Evolutionary conservation across 1,140 invertebrate species (phyloP).

Genomic region (Cotesia vestalis): DNA sequence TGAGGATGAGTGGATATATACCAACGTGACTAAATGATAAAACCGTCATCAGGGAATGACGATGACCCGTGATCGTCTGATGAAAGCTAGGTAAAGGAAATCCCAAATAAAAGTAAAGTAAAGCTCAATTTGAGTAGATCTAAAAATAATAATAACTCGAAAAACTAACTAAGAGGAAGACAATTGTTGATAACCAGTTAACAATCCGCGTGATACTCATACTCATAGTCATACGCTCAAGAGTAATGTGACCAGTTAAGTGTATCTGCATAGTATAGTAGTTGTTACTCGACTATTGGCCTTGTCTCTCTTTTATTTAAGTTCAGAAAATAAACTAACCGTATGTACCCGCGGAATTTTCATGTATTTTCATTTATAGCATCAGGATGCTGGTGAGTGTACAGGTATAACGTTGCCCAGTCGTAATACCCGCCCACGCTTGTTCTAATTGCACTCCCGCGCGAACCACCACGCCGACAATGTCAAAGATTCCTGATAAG

Average conservation of each 20-base stretch:
- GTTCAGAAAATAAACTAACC: slow-evolving; percentile 29
- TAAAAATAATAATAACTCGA: too few relatives aligned
- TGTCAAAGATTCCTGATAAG: slow-evolving; percentile 19
- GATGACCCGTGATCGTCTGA: slow-evolving; percentile 21
- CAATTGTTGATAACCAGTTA: neutral
- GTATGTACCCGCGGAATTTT: slow-evolving; percentile 25
- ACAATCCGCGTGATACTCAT: too few relatives aligned
- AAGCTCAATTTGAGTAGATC: too few relatives aligned
- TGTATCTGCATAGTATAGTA: too few relatives aligned
- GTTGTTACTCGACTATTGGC: too few relatives aligned
- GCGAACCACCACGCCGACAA: slow-evolving; percentile 14
- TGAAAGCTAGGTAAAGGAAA: neutral
- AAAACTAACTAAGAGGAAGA: neutral
- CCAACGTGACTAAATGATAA: slow-evolving; percentile 12
- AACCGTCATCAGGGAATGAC: slow-evolving; percentile 25
- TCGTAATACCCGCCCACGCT: slow-evolving; percentile 24
- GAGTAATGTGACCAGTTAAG: too few relatives aligned
- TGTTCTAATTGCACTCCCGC: slow-evolving; percentile 31
- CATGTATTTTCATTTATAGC: slow-evolving; percentile 28
- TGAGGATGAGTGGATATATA: slow-evolving; percentile 15
- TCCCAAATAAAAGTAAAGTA: slow-evolving; percentile 1
- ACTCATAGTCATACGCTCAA: too few relatives aligned
- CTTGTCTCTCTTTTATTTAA: neutral
- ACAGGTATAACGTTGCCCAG: slow-evolving; percentile 22
- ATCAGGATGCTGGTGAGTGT: slow-evolving; percentile 9